A percentile compares a stretch with the other conserved stretches of the same genome.
Evolutionary conservation across 2,888 invertebrate species (phyloP).

Genomic region (Tetranychus piercei): DNA sequence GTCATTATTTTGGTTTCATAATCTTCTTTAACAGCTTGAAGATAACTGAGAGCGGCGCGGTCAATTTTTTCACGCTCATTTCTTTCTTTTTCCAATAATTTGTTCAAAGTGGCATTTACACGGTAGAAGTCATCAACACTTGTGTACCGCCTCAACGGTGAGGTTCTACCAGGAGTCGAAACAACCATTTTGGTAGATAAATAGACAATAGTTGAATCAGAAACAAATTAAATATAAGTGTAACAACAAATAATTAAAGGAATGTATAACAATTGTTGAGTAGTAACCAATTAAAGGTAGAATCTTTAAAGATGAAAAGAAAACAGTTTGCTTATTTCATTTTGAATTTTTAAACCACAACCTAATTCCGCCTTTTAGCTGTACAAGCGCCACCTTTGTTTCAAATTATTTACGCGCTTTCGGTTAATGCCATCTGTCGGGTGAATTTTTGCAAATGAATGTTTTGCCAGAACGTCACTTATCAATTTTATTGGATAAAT

Average conservation of each 20-base stretch:
- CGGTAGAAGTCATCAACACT: not conserved
- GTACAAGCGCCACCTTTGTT: too few relatives aligned
- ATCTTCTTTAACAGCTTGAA: not conserved
- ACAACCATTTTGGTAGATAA: not conserved
- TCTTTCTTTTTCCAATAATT: not conserved
- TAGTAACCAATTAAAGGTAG: too few relatives aligned
- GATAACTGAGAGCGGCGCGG: not conserved
- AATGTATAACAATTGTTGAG: too few relatives aligned
- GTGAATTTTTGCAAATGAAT: too few relatives aligned
- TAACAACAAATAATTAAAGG: not conserved
- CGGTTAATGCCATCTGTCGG: too few relatives aligned
- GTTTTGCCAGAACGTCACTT: too few relatives aligned
- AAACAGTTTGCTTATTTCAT: too few relatives aligned
- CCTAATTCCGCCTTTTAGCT: too few relatives aligned
- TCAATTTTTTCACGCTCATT: not conserved
- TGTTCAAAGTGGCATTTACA: not conserved
- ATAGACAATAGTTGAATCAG: not conserved
- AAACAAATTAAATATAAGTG: not conserved
- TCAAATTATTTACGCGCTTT: too few relatives aligned
- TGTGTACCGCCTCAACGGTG: not conserved
- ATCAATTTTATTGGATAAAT: too few relatives aligned
- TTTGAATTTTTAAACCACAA: too few relatives aligned
- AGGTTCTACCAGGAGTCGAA: not conserved
- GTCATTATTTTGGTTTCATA: not conserved
- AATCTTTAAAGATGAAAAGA: too few relatives aligned